Percentiles rank a stretch among this genome's conserved stretches.
Evolutionary conservation across 1,140 invertebrate genomes (phyloP).

Genomic region (Hypothenemus hampei): DNA sequence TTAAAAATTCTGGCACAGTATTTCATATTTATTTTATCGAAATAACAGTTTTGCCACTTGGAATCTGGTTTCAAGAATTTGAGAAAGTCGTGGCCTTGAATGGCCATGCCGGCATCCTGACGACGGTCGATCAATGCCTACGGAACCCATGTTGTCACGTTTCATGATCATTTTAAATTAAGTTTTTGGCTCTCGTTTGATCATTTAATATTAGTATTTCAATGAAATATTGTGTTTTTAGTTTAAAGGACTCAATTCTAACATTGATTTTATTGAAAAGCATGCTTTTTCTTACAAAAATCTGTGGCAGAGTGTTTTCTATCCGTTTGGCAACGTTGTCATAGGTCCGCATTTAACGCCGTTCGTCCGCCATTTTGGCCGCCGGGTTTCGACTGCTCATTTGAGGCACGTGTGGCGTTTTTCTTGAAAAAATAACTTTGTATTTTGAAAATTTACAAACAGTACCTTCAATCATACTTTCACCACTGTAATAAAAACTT

Average conservation of each 20-base stretch:
- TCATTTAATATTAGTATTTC: too few relatives aligned
- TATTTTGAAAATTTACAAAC: too few relatives aligned
- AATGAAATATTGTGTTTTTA: too few relatives aligned
- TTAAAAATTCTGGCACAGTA: too few relatives aligned
- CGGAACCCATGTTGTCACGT: conserved; percentile 7
- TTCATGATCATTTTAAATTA: too few relatives aligned
- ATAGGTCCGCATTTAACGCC: neutral
- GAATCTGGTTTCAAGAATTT: neutral
- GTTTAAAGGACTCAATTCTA: too few relatives aligned
- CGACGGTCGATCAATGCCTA: conserved; percentile 9
- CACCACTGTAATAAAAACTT: too few relatives aligned
- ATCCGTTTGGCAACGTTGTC: conserved; percentile 9
- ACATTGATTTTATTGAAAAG: too few relatives aligned
- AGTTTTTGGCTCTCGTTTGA: too few relatives aligned
- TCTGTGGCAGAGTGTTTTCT: too few relatives aligned
- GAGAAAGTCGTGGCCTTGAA: conserved; percentile 19
- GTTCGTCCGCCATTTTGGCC: conserved; percentile 22
- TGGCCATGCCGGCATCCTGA: conserved; percentile 18
- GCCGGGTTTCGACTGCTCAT: conserved; percentile 1
- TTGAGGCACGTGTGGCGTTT: conserved; percentile 10
- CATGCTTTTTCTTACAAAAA: too few relatives aligned
- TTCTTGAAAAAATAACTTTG: neutral
- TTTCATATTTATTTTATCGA: neutral
- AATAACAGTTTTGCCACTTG: neutral
- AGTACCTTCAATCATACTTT: too few relatives aligned